phyloP scores from a whole-genome alignment of 2,113 vertebrate species.

The Osmerus mordax region DNA sequence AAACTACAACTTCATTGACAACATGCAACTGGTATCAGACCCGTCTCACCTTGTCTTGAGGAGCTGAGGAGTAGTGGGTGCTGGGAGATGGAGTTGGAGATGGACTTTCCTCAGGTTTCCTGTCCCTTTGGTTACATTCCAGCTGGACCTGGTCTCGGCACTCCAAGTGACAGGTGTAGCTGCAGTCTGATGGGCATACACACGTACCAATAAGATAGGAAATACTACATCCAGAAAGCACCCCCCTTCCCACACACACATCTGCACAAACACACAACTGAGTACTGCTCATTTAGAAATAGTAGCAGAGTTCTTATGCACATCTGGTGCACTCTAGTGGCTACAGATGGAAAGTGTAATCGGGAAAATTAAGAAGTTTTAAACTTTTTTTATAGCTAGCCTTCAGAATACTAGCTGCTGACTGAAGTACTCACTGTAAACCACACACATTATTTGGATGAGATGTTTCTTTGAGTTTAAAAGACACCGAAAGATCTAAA shows the following conservation, averaged over 20 bases:
- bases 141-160: constrained; percentile 82
- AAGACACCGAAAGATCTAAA: too few species aligned
- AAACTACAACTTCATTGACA: neutral
- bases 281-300: too few species aligned
- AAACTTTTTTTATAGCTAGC: too few species aligned
- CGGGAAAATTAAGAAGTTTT: too few species aligned
- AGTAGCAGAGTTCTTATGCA: too few species aligned
- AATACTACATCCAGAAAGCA: neutral
- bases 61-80: constrained; percentile 50
- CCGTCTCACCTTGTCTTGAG: constrained; percentile 71
- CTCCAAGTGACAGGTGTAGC: constrained; percentile 87
- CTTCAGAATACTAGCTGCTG: too few species aligned
- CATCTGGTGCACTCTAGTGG: too few species aligned
- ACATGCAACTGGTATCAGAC: neutral
- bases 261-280: neutral
- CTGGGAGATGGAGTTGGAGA: constrained; percentile 70
- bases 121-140: constrained; percentile 78
- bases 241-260: neutral
- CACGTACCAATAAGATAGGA: constrained; percentile 24
- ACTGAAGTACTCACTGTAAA: too few species aligned
- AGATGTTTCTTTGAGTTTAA: too few species aligned
- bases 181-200: constrained; percentile 75
- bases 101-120: constrained; percentile 47
- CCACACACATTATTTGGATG: too few species aligned
- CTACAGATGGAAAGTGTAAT: too few species aligned